Percentiles rank a stretch among this genome's conserved stretches.
phyloP scores from a whole-genome alignment of 2,797 vertebrate species.

The Myotis planiceps region DNA sequence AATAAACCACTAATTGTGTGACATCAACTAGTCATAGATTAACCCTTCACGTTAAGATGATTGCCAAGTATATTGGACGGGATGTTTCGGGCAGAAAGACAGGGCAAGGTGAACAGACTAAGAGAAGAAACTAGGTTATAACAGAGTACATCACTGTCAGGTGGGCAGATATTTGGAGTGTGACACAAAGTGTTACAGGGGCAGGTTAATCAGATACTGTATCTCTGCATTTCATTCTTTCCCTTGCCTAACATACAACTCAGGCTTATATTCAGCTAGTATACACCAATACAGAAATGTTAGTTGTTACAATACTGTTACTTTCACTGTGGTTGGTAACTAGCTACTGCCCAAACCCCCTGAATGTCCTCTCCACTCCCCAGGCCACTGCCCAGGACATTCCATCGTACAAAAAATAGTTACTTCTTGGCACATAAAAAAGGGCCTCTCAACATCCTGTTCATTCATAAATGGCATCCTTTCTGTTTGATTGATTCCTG shows the following conservation, averaged over 20 bases:
- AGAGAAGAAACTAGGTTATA: background rate
- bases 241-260: background rate
- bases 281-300: background rate
- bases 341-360: background rate
- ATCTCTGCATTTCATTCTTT: background rate
- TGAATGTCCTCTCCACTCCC: background rate
- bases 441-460: background rate
- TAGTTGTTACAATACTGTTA: background rate
- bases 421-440: background rate
- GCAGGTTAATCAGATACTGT: background rate
- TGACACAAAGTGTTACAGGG: background rate
- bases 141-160: background rate
- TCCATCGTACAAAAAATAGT: background rate
- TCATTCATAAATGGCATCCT: background rate
- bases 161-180: background rate
- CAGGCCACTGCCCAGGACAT: background rate
- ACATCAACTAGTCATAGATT: background rate
- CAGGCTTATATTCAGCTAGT: background rate
- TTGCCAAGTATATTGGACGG: background rate
- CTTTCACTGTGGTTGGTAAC: background rate
- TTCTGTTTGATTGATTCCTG: background rate
- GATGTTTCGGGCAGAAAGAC: background rate
- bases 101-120: background rate
- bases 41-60: conserved; percentile 29
- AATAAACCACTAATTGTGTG: conserved; percentile 23